Percentiles rank a stretch among this genome's conserved stretches.
phyloP scores from a whole-genome alignment of 1,140 invertebrate species.

The Drosophila tsacasi region DNA sequence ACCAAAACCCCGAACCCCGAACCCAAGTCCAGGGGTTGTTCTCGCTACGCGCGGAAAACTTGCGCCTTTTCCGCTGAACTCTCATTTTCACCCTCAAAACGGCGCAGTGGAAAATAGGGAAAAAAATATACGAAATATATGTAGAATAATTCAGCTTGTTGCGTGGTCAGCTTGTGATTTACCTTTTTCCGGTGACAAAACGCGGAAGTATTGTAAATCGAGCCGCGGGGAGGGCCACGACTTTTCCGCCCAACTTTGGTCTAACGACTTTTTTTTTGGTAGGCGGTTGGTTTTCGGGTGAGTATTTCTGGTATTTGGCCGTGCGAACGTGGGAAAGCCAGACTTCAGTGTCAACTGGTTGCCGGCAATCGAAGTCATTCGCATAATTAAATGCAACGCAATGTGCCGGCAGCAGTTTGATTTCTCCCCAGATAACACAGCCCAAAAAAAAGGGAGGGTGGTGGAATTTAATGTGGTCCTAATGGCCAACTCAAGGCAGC shows the following conservation, averaged over 20 bases:
- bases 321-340: slow-evolving; percentile 70
- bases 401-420: slow-evolving; percentile 59
- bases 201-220: slow-evolving; percentile 74
- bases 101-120: slow-evolving; percentile 31
- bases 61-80: slow-evolving; percentile 56
- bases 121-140: slow-evolving; percentile 15
- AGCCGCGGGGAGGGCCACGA: slow-evolving; percentile 31
- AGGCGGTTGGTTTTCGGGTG: slow-evolving; percentile 54
- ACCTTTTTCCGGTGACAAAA: slow-evolving; percentile 82
- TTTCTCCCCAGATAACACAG: slow-evolving; percentile 51
- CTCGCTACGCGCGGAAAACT: slow-evolving; percentile 55
- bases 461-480: slow-evolving; percentile 43
- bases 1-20: background rate
- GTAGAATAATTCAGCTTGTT: slow-evolving; percentile 71
- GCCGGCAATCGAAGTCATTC: slow-evolving; percentile 51
- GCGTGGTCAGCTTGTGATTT: slow-evolving; percentile 80
- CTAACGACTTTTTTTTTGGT: slow-evolving; percentile 63
- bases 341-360: slow-evolving; percentile 60
- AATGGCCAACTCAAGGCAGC: slow-evolving; percentile 9
- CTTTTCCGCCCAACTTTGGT: slow-evolving; percentile 33
- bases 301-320: slow-evolving; percentile 15
- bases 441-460: slow-evolving; percentile 45
- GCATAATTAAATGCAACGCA: slow-evolving; percentile 76
- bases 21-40: slow-evolving; percentile 47
- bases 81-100: slow-evolving; percentile 74